A percentile compares a stretch with the other conserved stretches of the same genome.
Evolutionary conservation across 2,888 invertebrate species (phyloP).

Genomic region (Diaperis boleti): DNA sequence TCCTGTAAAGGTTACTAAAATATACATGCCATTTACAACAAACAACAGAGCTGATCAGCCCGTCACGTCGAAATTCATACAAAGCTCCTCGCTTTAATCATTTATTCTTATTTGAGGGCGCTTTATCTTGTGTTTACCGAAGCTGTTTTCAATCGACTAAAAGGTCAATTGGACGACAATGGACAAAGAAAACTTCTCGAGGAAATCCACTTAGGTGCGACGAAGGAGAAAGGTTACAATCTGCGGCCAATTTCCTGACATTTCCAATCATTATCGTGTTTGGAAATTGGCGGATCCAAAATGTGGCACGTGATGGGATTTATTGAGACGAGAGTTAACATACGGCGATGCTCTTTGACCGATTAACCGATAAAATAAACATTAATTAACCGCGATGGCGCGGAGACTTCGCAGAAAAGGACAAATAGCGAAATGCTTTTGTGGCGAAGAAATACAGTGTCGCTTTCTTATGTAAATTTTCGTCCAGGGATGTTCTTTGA

Average conservation of each 20-base stretch:
- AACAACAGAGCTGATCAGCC: not conserved
- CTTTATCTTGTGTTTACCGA: not conserved
- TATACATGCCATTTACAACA: no score
- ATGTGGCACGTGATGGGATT: not conserved
- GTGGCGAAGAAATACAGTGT: not conserved
- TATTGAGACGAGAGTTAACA: constrained; percentile 6
- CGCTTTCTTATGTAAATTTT: not conserved
- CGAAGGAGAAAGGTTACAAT: constrained; percentile 19
- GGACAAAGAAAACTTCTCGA: constrained; percentile 20
- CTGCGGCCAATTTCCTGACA: constrained; percentile 20
- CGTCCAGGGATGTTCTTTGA: constrained; percentile 2
- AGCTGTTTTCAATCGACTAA: not conserved
- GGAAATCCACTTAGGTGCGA: constrained; percentile 18
- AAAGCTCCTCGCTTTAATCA: constrained; percentile 1
- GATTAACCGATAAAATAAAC: constrained; percentile 19
- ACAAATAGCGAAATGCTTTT: not conserved
- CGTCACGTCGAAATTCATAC: not conserved
- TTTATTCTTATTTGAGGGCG: constrained; percentile 4
- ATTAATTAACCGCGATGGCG: constrained; percentile 9
- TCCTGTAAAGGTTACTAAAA: constrained; percentile 22
- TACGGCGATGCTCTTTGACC: constrained; percentile 2
- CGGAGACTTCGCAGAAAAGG: not conserved
- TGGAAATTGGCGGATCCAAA: constrained; percentile 2
- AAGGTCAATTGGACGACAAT: constrained; percentile 25
- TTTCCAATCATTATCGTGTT: constrained; percentile 19